phyloP scores from a whole-genome alignment of 2,113 vertebrate genomes.

The Gallinago undulata region DNA sequence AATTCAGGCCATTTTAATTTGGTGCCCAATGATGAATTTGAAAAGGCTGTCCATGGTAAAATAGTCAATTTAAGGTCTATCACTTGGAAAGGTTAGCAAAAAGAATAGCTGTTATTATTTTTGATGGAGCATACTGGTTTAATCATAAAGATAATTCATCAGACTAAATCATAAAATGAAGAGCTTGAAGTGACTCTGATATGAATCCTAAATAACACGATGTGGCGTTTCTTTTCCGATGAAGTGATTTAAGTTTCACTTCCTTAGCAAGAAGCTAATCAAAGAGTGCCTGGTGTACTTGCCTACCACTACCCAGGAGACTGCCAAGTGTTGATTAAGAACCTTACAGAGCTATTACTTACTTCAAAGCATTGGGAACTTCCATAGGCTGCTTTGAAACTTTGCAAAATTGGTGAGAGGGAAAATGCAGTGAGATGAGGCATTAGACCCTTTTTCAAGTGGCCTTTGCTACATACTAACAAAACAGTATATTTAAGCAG shows the following conservation, averaged over 20 bases:
- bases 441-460: neutral
- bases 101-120: neutral
- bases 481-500: neutral
- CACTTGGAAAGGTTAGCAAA: neutral
- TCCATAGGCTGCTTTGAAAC: neutral
- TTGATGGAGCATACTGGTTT: neutral
- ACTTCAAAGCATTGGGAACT: neutral
- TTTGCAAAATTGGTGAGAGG: neutral
- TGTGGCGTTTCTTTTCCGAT: neutral
- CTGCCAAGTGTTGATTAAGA: neutral
- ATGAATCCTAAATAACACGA: neutral
- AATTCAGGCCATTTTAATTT: neutral
- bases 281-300: neutral
- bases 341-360: neutral
- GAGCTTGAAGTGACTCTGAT: neutral
- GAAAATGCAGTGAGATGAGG: neutral
- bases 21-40: neutral
- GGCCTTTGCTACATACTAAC: neutral
- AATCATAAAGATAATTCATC: neutral
- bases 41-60: neutral
- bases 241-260: neutral
- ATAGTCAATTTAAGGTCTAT: neutral
- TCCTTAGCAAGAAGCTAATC: neutral
- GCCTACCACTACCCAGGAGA: neutral
- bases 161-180: neutral